Base-by-base conservation (phyloP, 1,140 invertebrate genomes). In the Trigoniulus corallinus region DNA sequence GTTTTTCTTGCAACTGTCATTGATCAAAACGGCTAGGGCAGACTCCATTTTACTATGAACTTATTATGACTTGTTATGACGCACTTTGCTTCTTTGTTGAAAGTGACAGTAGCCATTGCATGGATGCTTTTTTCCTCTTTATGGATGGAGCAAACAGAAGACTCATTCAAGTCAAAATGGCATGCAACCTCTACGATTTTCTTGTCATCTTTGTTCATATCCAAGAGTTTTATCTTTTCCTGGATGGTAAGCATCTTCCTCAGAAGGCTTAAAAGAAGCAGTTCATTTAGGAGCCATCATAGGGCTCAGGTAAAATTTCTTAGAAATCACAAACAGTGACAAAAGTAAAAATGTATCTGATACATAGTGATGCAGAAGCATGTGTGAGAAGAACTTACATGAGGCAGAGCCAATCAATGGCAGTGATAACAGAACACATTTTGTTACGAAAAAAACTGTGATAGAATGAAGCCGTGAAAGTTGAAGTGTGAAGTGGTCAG, bases 151-250 rank as follows among this genome's bases (percentile, higher is more conserved):
- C 39, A 18, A 37, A 50, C 39, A 15, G 48, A 42, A 27, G 37
- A 20, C 25, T 54, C 1, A 53, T 54, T 53, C 25, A 47, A 25
- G 15, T 45, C 50, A 34, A 53, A 54, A 54, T 47, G 34, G 49
- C 51, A 24, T 13, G 20, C 53, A 13, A 53, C 53, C 41, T 3
- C 42, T 20, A 34, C 53, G 39, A 34, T 53, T 21, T 26, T 53
- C 41, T 18, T 54, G 12, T 43, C 52, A 41, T 48, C 48, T 10
- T 53, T 54, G 2, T 48, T 44, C 53, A 54, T 54, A 43, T 54
- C 51, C 7, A 47, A 24, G 24, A 53, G 51, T 54, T 54, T 25
- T 24, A 54, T 25, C 39, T 54, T 48, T 23, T 54, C 39, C 15
- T 21, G 12, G 22, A 54, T 53, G 34, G 53, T 54, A 12, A 54